phyloP scores from a whole-genome alignment of 2,113 vertebrate species.

The Neotoma lepida region DNA sequence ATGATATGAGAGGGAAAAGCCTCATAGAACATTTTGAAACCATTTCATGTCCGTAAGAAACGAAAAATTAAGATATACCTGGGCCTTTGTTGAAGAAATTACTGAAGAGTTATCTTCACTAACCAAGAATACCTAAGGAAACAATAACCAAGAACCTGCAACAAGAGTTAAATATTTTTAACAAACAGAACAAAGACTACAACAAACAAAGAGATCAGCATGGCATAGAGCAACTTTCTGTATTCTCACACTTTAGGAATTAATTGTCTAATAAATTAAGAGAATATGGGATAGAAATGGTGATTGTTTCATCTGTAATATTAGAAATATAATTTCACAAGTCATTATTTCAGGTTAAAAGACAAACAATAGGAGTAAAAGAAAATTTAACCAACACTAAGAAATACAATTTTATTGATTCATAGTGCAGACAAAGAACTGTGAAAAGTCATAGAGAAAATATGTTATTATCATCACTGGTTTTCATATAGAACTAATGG shows the following conservation, averaged over 20 bases:
- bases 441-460: conserved; percentile 21
- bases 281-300: neutral
- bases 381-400: conserved; percentile 45
- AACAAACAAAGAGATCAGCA: neutral
- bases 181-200: neutral
- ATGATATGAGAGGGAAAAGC: neutral
- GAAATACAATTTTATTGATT: conserved; percentile 18
- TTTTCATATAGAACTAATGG: neutral
- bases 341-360: conserved; percentile 16
- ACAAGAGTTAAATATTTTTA: conserved; percentile 6
- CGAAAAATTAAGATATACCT: neutral
- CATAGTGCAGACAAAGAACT: neutral
- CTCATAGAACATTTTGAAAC: neutral
- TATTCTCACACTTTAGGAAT: conserved; percentile 14
- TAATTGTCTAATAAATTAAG: conserved; percentile 11
- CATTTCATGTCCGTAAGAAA: neutral
- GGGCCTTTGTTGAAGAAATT: neutral
- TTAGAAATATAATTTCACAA: neutral
- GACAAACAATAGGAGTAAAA: conserved; percentile 19
- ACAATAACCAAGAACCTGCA: neutral
- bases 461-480: neutral
- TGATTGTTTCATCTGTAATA: neutral
- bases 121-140: neutral
- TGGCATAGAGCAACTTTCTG: neutral
- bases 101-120: conserved; percentile 10